A percentile compares a stretch with the other conserved stretches of the same genome.
Conservation (phyloP, 2,113 vertebrate genomes). For the Scomber japonicus region DNA sequence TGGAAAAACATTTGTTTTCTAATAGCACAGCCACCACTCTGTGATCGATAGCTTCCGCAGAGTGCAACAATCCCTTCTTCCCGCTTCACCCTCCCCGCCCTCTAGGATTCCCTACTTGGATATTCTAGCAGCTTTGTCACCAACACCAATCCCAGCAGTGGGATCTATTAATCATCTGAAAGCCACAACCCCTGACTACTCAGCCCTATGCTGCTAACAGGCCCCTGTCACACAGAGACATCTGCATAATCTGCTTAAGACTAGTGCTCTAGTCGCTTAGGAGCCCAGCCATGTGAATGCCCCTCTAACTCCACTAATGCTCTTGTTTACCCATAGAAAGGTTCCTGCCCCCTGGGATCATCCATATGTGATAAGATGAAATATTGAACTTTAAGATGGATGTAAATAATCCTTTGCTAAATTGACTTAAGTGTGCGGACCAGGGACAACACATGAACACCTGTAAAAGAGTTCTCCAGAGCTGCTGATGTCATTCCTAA, state of each 20-base stretch:
- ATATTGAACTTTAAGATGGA: constrained; percentile 17
- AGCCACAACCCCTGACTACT: constrained; percentile 69
- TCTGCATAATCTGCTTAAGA: constrained; percentile 91
- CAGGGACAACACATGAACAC: neutral
- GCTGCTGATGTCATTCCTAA: neutral
- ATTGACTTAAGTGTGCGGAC: constrained; percentile 4
- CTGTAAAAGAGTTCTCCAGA: neutral
- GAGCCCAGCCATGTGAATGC: constrained; percentile 63
- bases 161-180: constrained; percentile 74
- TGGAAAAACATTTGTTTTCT: constrained; percentile 22
- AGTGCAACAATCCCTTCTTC: constrained; percentile 37
- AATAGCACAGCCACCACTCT: constrained; percentile 13
- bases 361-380: constrained; percentile 29
- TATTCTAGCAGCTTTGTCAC: constrained; percentile 69
- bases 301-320: constrained; percentile 70
- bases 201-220: constrained; percentile 67
- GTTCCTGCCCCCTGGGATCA: constrained; percentile 34
- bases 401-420: constrained; percentile 28
- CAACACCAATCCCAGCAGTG: constrained; percentile 72
- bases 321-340: constrained; percentile 70
- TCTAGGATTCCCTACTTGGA: constrained; percentile 69
- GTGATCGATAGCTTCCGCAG: constrained; percentile 12
- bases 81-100: constrained; percentile 13
- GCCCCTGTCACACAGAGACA: constrained; percentile 75
- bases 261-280: constrained; percentile 81